Conservation (phyloP, 2,888 invertebrate genomes). For the Lamproptera curius region DNA sequence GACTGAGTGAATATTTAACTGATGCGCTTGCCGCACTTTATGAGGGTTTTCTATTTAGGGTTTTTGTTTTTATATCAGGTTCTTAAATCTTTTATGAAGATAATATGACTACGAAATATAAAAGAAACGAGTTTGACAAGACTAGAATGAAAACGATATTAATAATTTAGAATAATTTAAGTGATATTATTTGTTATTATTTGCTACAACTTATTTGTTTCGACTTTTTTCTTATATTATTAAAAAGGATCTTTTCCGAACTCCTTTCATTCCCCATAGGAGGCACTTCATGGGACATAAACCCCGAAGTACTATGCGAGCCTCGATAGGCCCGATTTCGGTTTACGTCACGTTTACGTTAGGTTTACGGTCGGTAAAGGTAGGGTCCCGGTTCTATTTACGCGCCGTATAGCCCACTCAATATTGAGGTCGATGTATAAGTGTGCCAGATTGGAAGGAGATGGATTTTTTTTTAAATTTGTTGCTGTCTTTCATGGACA, state of each 20-base stretch:
- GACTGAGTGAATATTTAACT: no score
- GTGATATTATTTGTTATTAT: no score
- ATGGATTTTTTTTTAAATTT: conserved; percentile 4
- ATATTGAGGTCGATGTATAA: conserved; percentile 21
- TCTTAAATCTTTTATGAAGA: conserved; percentile 1
- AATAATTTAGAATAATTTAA: no score
- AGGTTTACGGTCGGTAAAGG: conserved; percentile 38
- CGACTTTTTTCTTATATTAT: conserved; percentile 13
- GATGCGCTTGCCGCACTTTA: no score
- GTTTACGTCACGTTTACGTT: conserved; percentile 38
- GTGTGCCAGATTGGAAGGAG: conserved; percentile 5
- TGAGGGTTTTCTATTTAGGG: no score
- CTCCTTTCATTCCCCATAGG: conserved; percentile 17
- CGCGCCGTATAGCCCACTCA: conserved; percentile 30
- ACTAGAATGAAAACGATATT: no score
- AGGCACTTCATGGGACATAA: conserved; percentile 38
- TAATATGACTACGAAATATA: no score
- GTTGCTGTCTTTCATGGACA: no score
- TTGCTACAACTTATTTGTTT: no score
- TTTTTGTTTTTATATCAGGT: no score
- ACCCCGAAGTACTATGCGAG: conserved; percentile 35
- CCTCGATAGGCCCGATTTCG: conserved; percentile 39
- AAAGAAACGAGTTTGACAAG: no score
- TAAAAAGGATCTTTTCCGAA: conserved; percentile 7
- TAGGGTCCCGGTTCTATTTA: conserved; percentile 34